Evolutionary conservation across 2,888 invertebrate species (phyloP).

Genomic region (Scotopteryx bipunctaria): DNA sequence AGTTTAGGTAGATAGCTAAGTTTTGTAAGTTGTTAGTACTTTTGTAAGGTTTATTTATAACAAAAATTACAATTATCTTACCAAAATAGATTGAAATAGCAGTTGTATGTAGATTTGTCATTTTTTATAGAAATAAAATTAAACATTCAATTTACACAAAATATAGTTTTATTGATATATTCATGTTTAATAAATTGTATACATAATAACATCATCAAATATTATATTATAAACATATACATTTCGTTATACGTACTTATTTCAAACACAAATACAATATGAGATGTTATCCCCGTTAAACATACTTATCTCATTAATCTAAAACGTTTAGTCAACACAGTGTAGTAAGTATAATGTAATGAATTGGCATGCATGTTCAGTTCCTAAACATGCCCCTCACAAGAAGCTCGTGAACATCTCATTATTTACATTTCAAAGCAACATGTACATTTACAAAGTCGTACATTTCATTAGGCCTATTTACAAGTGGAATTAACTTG

Average conservation of each 20-base stretch:
- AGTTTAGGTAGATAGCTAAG: slow-evolving; percentile 26
- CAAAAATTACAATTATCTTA: slow-evolving; percentile 3
- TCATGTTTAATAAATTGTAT: slow-evolving; percentile 84
- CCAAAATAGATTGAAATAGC: slow-evolving; percentile 4
- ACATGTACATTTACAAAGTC: slow-evolving; percentile 73
- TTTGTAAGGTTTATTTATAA: slow-evolving; percentile 16
- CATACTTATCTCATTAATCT: slow-evolving; percentile 68
- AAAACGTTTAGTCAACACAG: slow-evolving; percentile 68
- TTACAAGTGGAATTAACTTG: slow-evolving; percentile 82
- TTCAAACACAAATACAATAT: slow-evolving; percentile 83
- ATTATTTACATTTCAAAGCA: slow-evolving; percentile 77
- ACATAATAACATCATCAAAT: slow-evolving; percentile 84
- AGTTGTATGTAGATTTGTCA: slow-evolving; percentile 34
- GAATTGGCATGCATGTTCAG: slow-evolving; percentile 65
- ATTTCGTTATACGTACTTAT: slow-evolving; percentile 82
- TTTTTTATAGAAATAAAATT: slow-evolving; percentile 60
- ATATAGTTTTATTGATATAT: slow-evolving; percentile 85
- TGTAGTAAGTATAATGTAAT: slow-evolving; percentile 53
- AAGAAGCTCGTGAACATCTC: slow-evolving; percentile 67
- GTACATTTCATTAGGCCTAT: slow-evolving; percentile 79
- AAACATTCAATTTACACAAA: slow-evolving; percentile 80
- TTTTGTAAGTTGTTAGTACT: slow-evolving; percentile 22
- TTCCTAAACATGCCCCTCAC: slow-evolving; percentile 60
- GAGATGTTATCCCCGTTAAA: slow-evolving; percentile 81
- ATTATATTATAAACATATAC: slow-evolving; percentile 84